These are phyloP conservation scores for Cylas formicarius DNA, from an alignment of 1,140 invertebrate species.

Conservation along the genomic window DNA sequence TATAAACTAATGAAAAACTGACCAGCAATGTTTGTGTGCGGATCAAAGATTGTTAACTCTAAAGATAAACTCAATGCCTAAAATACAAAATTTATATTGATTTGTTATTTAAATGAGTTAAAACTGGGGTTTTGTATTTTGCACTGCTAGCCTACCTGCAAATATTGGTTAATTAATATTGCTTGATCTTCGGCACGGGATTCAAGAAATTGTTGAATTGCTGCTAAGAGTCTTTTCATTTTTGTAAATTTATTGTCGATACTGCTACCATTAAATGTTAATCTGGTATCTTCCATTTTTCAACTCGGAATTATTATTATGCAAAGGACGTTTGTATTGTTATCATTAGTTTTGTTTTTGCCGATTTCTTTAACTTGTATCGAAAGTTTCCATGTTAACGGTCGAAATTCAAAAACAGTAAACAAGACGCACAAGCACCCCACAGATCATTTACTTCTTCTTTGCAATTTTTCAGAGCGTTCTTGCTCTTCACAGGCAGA, in stretches of 20 bases:
- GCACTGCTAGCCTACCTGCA: slow-evolving; percentile 39
- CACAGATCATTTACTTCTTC: too few relatives aligned
- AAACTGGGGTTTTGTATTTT: background rate
- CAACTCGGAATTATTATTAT: too few relatives aligned
- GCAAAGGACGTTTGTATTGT: too few relatives aligned
- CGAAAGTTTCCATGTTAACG: too few relatives aligned
- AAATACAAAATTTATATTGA: slow-evolving; percentile 13
- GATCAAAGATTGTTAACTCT: slow-evolving; percentile 49
- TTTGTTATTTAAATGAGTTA: background rate
- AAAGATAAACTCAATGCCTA: slow-evolving; percentile 45
- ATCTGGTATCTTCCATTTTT: background rate
- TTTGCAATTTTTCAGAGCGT: too few relatives aligned
- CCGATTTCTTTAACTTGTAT: too few relatives aligned
- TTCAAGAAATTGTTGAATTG: slow-evolving; percentile 41
- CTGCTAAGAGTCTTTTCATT: slow-evolving; percentile 44
- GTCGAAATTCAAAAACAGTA: too few relatives aligned
- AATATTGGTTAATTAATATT: slow-evolving; percentile 44
- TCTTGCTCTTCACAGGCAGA: too few relatives aligned
- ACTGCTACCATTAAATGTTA: background rate
- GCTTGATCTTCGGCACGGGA: slow-evolving; percentile 41
- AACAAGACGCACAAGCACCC: too few relatives aligned
- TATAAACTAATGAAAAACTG: slow-evolving; percentile 52
- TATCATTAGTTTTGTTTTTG: too few relatives aligned
- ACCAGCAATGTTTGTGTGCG: slow-evolving; percentile 41
- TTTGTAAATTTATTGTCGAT: slow-evolving; percentile 29